Percentiles rank a stretch among this genome's conserved stretches.
These are phyloP conservation scores for Ciconia maguari DNA, from an alignment of 2,113 vertebrate species.

Conservation along the genomic window DNA sequence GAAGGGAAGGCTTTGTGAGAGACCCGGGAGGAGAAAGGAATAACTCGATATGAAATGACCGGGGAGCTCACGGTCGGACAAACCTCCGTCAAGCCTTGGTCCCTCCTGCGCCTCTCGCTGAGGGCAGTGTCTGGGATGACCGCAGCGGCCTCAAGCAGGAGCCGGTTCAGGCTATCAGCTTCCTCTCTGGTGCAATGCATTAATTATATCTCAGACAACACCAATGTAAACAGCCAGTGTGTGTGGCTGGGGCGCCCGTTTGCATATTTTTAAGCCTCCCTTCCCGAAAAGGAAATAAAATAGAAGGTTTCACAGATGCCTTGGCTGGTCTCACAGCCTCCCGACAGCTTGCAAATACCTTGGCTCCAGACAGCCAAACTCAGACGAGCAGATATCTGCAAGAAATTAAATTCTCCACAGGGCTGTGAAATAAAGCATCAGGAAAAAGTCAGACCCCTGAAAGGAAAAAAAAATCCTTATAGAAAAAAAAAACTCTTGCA, in stretches of 20 bases:
- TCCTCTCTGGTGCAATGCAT: background rate
- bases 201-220: background rate
- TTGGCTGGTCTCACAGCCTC: background rate
- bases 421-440: background rate
- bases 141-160: background rate
- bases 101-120: background rate
- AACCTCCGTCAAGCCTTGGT: background rate
- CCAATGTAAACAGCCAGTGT: background rate
- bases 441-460: background rate
- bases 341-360: background rate
- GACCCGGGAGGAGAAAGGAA: background rate
- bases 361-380: background rate
- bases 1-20: background rate
- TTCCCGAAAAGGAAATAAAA: constrained; percentile 33
- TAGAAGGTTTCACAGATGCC: background rate
- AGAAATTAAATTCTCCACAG: background rate
- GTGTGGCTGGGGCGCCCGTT: background rate
- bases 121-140: rapidly evolving
- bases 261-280: background rate
- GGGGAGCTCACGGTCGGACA: background rate
- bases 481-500: background rate
- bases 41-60: rapidly evolving
- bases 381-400: rapidly evolving
- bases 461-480: background rate
- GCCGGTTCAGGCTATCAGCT: background rate